Percentiles rank a stretch among this genome's conserved stretches.
These are phyloP conservation scores for Drepana falcataria DNA, from an alignment of 2,888 invertebrate species.

Conservation along the genomic window DNA sequence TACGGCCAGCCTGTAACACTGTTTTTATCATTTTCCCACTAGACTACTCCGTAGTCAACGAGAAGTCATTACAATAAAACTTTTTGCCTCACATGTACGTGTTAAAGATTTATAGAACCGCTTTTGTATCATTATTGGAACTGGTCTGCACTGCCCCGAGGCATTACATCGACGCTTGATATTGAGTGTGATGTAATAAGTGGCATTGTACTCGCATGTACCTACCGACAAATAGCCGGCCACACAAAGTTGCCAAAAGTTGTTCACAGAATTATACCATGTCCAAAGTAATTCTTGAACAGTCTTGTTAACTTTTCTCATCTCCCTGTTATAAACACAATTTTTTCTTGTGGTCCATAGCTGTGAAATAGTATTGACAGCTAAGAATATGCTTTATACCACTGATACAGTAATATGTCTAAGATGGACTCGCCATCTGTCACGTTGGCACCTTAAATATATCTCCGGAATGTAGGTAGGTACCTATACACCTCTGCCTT, in stretches of 20 bases:
- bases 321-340: too few species aligned
- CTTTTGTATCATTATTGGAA: conserved; percentile 13
- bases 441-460: too few species aligned
- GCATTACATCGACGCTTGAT: conserved; percentile 5
- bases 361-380: too few species aligned
- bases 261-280: not conserved
- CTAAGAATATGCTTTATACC: too few species aligned
- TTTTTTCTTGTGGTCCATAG: too few species aligned
- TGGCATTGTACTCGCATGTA: not conserved
- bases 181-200: conserved; percentile 1
- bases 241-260: not conserved
- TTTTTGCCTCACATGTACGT: conserved; percentile 2
- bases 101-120: conserved; percentile 3
- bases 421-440: too few species aligned
- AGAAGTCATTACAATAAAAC: not conserved
- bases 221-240: not conserved
- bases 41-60: not conserved
- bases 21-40: conserved; percentile 1
- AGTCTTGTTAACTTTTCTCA: too few species aligned
- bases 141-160: conserved; percentile 17
- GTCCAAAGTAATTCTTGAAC: not conserved
- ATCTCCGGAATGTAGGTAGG: too few species aligned
- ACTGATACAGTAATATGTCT: too few species aligned
- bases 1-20: not conserved
- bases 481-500: too few species aligned